These are phyloP conservation scores for Paedocypris micromegethes DNA, from an alignment of 2,797 vertebrate genomes.

Conservation along the genomic window DNA sequence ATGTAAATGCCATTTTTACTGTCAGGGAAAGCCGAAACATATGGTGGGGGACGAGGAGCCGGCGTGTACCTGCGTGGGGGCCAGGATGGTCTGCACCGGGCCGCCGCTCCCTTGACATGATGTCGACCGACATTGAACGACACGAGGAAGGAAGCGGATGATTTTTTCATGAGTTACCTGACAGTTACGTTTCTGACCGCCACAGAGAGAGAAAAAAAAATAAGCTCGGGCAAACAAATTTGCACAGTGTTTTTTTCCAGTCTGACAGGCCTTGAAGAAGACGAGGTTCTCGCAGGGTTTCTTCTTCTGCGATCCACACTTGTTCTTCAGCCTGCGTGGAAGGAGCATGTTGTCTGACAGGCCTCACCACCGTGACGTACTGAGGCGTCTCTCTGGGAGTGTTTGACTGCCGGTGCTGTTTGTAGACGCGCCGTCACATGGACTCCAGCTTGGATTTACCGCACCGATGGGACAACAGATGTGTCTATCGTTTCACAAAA, in stretches of 20 bases:
- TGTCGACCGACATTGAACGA: constrained; percentile 73
- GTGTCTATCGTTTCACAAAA: constrained; percentile 15
- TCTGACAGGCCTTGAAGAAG: constrained; percentile 24
- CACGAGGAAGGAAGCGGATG: constrained; percentile 57
- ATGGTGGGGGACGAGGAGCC: constrained; percentile 81
- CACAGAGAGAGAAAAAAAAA: not conserved
- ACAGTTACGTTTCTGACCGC: constrained; percentile 51
- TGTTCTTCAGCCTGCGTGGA: constrained; percentile 13
- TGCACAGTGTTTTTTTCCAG: constrained; percentile 13
- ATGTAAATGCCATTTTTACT: constrained; percentile 81
- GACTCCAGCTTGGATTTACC: constrained; percentile 18
- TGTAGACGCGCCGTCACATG: constrained; percentile 16
- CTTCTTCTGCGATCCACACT: constrained; percentile 4
- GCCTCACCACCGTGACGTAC: constrained; percentile 27
- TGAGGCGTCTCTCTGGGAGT: constrained; percentile 17
- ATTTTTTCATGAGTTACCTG: constrained; percentile 74
- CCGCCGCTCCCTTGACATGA: constrained; percentile 71
- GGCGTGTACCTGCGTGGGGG: constrained; percentile 70
- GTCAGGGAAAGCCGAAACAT: constrained; percentile 88
- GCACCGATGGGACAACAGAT: constrained; percentile 8
- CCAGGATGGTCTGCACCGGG: constrained; percentile 65
- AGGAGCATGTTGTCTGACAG: constrained; percentile 39
- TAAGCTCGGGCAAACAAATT: constrained; percentile 34
- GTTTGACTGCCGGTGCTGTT: constrained; percentile 25
- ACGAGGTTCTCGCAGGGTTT: constrained; percentile 9